A percentile compares a stretch with the other conserved stretches of the same genome.
Conservation (phyloP, 2,113 vertebrate genomes). For the Peromyscus maniculatus region DNA sequence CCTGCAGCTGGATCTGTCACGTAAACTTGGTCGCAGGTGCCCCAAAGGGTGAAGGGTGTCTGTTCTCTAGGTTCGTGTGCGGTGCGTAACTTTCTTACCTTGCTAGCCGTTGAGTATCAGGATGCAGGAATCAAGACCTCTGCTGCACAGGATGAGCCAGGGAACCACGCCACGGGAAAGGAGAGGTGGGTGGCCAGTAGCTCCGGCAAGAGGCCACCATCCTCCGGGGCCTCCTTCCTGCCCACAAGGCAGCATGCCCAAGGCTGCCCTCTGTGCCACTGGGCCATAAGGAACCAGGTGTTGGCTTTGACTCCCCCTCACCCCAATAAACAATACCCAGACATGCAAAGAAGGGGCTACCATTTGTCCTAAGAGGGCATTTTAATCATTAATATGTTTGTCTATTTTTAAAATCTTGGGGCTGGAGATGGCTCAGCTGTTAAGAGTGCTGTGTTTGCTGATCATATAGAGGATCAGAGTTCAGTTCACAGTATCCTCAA, state of each 20-base stretch:
- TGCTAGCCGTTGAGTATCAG: neutral
- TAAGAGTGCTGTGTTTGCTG: neutral
- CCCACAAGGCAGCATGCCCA: neutral
- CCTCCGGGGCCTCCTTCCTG: neutral
- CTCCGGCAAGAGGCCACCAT: neutral
- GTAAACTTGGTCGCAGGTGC: neutral
- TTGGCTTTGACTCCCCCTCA: neutral
- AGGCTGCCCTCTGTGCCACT: neutral
- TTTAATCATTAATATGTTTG: neutral
- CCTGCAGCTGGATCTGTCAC: neutral
- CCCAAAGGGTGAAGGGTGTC: neutral
- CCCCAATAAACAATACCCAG: neutral
- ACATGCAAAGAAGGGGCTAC: neutral
- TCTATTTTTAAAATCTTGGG: neutral
- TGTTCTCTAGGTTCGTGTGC: neutral
- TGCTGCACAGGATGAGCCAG: neutral
- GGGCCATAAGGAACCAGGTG: neutral
- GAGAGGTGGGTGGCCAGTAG: neutral
- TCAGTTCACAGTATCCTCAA: neutral
- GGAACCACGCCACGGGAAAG: neutral
- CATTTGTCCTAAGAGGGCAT: neutral
- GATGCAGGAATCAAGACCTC: neutral
- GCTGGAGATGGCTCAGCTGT: neutral
- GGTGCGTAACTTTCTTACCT: neutral
- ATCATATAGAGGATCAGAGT: neutral